phyloP scores from a whole-genome alignment of 2,113 vertebrate species.

The Scomber colias region DNA sequence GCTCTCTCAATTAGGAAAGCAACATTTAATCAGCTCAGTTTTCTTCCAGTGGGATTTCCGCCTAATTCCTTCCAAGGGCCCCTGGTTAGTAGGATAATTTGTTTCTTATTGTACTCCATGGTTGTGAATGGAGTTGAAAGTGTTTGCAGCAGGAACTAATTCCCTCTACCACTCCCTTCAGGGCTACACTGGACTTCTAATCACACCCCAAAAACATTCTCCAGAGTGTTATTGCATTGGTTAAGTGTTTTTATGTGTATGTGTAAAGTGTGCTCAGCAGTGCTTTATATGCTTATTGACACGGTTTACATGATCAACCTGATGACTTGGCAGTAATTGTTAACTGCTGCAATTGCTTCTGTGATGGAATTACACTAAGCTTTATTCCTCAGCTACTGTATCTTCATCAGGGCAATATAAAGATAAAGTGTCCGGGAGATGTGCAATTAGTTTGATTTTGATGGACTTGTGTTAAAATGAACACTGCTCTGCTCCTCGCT shows the following conservation, averaged over 20 bases:
- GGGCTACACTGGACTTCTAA: conserved; percentile 15
- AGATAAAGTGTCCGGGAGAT: no score
- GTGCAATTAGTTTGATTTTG: no score
- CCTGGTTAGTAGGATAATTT: conserved; percentile 36
- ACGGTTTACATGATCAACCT: not conserved
- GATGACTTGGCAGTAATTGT: not conserved
- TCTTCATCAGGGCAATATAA: no score
- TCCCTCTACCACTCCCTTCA: not conserved
- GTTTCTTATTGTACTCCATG: conserved; percentile 1
- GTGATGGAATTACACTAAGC: not conserved
- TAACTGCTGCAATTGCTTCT: not conserved
- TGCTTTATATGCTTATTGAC: not conserved
- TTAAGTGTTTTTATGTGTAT: conserved; percentile 12
- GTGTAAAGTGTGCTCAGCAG: not conserved
- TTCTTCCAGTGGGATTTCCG: conserved; percentile 57
- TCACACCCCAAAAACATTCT: conserved; percentile 15
- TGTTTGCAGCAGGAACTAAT: conserved; percentile 29
- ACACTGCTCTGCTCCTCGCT: no score
- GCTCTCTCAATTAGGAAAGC: conserved; percentile 60
- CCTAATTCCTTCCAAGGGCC: conserved; percentile 56
- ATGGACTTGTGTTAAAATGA: no score
- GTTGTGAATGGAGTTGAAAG: conserved; percentile 15
- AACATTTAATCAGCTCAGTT: conserved; percentile 70
- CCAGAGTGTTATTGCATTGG: not conserved
- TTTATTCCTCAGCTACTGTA: not conserved